Evolutionary conservation across 2,888 invertebrate genomes (phyloP), one percentile per base, ranked within the genome.

Genomic region (Cephus spinipes): DNA sequence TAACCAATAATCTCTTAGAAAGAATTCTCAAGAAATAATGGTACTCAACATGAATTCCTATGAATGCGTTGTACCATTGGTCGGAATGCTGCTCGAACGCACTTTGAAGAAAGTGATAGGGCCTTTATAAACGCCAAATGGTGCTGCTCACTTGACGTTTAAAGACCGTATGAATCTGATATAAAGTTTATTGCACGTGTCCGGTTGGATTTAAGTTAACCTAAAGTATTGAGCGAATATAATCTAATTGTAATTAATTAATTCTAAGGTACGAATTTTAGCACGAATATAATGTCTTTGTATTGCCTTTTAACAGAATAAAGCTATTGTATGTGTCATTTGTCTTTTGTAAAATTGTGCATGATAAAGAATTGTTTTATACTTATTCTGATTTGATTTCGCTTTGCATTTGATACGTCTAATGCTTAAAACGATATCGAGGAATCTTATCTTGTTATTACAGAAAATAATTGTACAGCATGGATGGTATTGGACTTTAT

Each of bases 401-500:
- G 23, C 55, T 55, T 55, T 23, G 23, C 55, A 55, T 55, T 55
- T 55, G 9, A 55, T 55, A 23, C 55, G 2, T 55, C 23, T 1
- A 55, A 23, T 23, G 15, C 9, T 23, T 23, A 55, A 55, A 55
- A 55, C 23, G 55, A 55, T 55, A 9, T 55, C 23, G 55, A 55
- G 23, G 40, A 55, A 23, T 6, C 6, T 23, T 55, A 23, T 23
- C 23, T 55, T 55, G 12, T 71, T 31, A 30, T 71, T 71, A 15
- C 71, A 71, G 71, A 71, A 71, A 71, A 71, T 31, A 71, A 71
- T 34, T 71, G 6, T 33, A 32, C 31, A 73, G 15, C 32, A 76
- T 75, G 76, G 81, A 81, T 73, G 80, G 79, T 32, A 75, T 76
- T 33, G 76, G 73, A 9, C 69, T 74, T 73, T 80, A 81, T 76